A percentile compares a stretch with the other conserved stretches of the same genome.
Conservation (phyloP, 2,113 vertebrate species). For the Xenotilapia caudafasciata region DNA sequence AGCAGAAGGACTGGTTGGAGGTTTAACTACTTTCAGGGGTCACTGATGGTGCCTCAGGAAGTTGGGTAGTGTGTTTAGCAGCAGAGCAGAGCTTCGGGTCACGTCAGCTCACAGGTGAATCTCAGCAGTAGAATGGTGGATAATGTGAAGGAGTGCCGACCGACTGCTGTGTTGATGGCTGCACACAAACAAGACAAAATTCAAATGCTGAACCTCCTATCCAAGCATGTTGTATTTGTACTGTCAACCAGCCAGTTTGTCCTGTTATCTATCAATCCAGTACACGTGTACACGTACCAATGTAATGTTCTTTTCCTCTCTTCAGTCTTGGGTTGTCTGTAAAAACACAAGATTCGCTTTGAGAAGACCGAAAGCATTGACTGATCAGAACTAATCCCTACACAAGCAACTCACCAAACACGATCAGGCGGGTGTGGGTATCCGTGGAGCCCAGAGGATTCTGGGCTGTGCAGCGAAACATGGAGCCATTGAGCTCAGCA, state of each 20-base stretch:
- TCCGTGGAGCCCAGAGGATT: conserved; percentile 91
- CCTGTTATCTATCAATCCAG: not conserved
- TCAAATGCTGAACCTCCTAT: not conserved
- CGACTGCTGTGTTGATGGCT: not conserved
- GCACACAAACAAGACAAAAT: not conserved
- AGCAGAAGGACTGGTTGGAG: not conserved
- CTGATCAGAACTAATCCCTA: not conserved
- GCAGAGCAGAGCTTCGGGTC: not conserved
- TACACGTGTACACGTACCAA: conserved; percentile 49
- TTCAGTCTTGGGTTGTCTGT: conserved; percentile 82
- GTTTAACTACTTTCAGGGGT: not conserved
- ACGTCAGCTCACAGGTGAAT: conserved; percentile 17
- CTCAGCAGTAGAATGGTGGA: conserved; percentile 1
- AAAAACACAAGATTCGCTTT: not conserved
- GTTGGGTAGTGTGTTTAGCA: not conserved
- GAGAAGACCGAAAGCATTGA: not conserved
- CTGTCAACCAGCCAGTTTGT: not conserved
- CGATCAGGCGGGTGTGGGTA: conserved; percentile 90
- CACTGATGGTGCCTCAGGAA: not conserved
- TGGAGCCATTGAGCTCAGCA: conserved; percentile 87
- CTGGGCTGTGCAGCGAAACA: conserved; percentile 93
- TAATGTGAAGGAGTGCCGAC: not conserved
- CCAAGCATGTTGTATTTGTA: not conserved
- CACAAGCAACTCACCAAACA: conserved; percentile 75
- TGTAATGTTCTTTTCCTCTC: conserved; percentile 72